A percentile compares a stretch with the other conserved stretches of the same genome.
These are phyloP conservation scores for Apteryx owenii DNA, from an alignment of 2,113 vertebrate genomes.

Conservation along the genomic window DNA sequence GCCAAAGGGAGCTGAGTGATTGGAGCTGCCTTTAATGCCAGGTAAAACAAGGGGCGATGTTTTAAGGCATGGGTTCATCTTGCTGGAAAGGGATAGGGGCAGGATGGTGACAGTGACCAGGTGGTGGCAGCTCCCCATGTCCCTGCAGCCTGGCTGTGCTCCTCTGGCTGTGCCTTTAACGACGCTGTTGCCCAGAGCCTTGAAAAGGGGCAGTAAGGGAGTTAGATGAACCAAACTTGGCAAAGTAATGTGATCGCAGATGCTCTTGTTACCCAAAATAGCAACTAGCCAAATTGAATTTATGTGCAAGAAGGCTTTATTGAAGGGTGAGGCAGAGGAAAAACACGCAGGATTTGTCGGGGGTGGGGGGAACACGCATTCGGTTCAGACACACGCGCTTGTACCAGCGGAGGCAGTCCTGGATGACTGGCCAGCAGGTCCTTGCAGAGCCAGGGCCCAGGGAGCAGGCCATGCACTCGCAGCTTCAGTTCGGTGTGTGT, in stretches of 20 bases:
- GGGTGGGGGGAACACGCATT: too few relatives aligned
- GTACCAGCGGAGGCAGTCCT: not conserved
- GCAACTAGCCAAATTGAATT: not conserved
- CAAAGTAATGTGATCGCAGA: not conserved
- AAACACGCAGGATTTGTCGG: accelerated
- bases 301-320: not conserved
- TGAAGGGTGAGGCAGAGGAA: not conserved
- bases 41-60: not conserved
- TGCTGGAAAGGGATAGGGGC: not conserved
- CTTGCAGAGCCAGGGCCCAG: accelerated
- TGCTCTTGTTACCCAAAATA: not conserved
- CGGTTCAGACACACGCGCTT: accelerated
- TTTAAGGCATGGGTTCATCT: not conserved
- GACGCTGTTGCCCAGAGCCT: not conserved
- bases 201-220: not conserved
- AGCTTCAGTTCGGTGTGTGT: not conserved
- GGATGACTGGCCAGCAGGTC: not conserved
- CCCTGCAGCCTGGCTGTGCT: not conserved
- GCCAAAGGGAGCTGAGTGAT: not conserved
- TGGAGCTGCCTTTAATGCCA: not conserved
- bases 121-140: not conserved
- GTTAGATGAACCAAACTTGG: slow-evolving; percentile 8
- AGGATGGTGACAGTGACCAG: not conserved
- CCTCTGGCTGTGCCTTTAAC: not conserved
- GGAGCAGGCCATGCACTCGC: not conserved